Percentiles rank a stretch among this genome's conserved stretches.
Evolutionary conservation across 2,113 vertebrate genomes (phyloP).

Genomic region (Empidonax alnorum): DNA sequence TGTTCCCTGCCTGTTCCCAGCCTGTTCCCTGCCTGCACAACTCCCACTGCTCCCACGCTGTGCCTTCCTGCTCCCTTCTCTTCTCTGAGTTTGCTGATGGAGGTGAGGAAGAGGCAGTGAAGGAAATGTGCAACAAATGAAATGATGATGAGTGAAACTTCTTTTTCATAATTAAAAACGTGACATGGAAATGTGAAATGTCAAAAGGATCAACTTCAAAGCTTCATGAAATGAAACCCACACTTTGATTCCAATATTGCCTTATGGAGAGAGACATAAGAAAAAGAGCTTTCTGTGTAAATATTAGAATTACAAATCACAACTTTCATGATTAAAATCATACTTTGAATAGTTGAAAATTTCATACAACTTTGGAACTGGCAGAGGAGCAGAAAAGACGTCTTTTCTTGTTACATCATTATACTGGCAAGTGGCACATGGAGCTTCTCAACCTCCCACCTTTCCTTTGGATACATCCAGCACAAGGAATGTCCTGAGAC

Average conservation of each 20-base stretch:
- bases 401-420: not conserved
- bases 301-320: conserved; percentile 63
- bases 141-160: not conserved
- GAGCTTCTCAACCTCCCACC: accelerated
- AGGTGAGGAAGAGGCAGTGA: not conserved
- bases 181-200: conserved; percentile 51
- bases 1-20: not conserved
- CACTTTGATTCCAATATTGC: conserved; percentile 49
- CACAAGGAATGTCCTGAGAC: not conserved
- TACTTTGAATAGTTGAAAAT: not conserved
- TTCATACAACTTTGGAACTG: accelerated
- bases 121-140: not conserved
- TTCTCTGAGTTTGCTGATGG: not conserved
- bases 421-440: accelerated
- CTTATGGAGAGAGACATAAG: conserved; percentile 4
- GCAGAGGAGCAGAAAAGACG: not conserved
- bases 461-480: not conserved
- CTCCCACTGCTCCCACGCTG: accelerated
- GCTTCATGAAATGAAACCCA: conserved; percentile 31
- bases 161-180: not conserved
- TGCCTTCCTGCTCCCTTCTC: not conserved
- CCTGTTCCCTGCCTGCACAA: not conserved
- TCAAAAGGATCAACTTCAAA: conserved; percentile 66
- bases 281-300: conserved; percentile 48
- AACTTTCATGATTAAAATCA: conserved; percentile 49